Evolutionary conservation across 2,113 vertebrate species (phyloP).

Genomic region (Tragelaphus scriptus): DNA sequence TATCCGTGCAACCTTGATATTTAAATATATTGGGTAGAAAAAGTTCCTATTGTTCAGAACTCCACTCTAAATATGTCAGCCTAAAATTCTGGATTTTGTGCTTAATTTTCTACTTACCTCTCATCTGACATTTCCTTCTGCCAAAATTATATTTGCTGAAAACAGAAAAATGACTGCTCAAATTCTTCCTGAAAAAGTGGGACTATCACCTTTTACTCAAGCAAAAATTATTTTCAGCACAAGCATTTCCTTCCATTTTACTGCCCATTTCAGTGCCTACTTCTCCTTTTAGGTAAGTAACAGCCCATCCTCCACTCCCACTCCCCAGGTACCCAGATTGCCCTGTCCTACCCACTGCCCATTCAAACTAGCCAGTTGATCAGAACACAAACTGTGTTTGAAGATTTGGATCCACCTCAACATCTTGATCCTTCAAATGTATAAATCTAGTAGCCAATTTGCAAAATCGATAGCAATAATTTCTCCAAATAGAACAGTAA

Average conservation of each 20-base stretch:
- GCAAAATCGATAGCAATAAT: not conserved
- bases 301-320: not conserved
- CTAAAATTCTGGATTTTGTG: not conserved
- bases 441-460: not conserved
- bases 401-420: not conserved
- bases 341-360: not conserved
- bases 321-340: not conserved
- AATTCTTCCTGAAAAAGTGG: not conserved
- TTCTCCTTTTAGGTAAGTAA: not conserved
- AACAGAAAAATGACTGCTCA: not conserved
- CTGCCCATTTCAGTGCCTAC: not conserved
- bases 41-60: not conserved
- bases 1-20: not conserved
- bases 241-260: not conserved
- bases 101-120: not conserved
- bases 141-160: not conserved
- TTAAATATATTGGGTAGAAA: not conserved
- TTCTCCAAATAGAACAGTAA: not conserved
- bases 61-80: not conserved
- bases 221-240: not conserved
- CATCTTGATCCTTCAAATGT: not conserved
- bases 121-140: not conserved
- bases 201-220: not conserved
- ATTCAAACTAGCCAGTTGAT: not conserved
- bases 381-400: not conserved